Base-by-base conservation (phyloP, 2,888 invertebrate genomes). In the Lysandra coridon region DNA sequence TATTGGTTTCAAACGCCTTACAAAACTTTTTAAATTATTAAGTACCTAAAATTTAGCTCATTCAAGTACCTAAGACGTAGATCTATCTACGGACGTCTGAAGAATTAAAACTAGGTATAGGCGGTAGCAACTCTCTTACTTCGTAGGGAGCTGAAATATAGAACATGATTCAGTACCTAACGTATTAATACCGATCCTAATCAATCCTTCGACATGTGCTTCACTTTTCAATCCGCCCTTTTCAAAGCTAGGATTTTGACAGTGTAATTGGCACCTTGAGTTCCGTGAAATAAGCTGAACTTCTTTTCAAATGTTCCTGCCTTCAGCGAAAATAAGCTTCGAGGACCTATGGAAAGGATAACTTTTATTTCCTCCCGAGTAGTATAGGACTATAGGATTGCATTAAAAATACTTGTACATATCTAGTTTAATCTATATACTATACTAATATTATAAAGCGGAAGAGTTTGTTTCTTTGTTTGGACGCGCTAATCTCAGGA, bases 211-310 rank as follows among this genome's bases (percentile, higher is more conserved):
- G 7, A 57, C 76, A 57, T 14, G 23, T 76, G 33, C 76, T 76
- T 49, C 57, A 76, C 33, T 53, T 76, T 76, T 76, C 76, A 76
- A 17, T 57, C 7, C 76, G 76, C 49, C 76, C 76, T 76, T 76
- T 76, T 76, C 76, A 57, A 76, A 76, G 53, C 76, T 53, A 37
- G 53, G 57, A 53, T 76, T 76, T 53, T 57, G 76, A 57, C 53
- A 76, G 53, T 30, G 30, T 76, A 53, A 76, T 76, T 76, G 76
- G 6, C 7, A 7, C 4, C 44, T 49, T 44, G 33, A 33, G 69
- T 69, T 6, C 69, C 37, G 33, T 69, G 69, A 69, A 33, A 69
- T 69, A 6, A 69, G 17, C 33, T 69, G 17, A 69, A 14, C 33
- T 69, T 33, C 33, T 37, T 69, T 69, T 69, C 33, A 69, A 69